Evolutionary conservation across 2,888 invertebrate species (phyloP), one percentile per base, ranked within the genome.

Genomic region (Odontothrips loti): DNA sequence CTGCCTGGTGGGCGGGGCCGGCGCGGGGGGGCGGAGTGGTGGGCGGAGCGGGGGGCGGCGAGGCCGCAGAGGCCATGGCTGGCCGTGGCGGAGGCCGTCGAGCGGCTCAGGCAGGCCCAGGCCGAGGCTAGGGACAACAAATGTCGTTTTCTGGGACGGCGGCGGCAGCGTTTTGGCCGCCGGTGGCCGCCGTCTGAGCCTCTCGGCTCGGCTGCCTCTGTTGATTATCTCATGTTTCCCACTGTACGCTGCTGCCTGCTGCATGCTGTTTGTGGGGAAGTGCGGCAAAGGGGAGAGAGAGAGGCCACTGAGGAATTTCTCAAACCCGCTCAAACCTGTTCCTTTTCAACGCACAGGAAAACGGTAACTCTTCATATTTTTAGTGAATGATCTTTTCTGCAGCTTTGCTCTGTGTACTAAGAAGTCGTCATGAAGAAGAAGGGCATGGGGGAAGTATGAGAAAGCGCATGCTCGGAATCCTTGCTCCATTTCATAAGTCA

Each of bases 141-240:
- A 43, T 43, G 34, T 43, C 34, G 34, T 43, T 43, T 43, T 43
- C 34, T 43, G 34, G 34, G 34, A 43, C 34, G 34, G 34, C 34
- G 34, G 34, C 34, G 34, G 34, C 34, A 43, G 34, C 34, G 34
- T 43, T 43, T 43, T 6, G 34, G 34, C 34, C 34, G 34, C 34
- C 34, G 34, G 34, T 43, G 34, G 58, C 20, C 58, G 58, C 58
- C 17, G 58, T 1, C 58, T 58, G 15, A 58, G 15, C 20, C 58
- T 20, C 15, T 58, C 58, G 58, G 58, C 58, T 43, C 58, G 58
- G 58, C 58, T 58, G 58, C 58, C 15, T 58, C 58, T 58, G 58
- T 58, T 58, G 58, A 58, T 58, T 58, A 58, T 58, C 58, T 58
- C 6, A 43, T 58, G 58, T 58, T 58, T 58, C 58, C 58, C 58